Evolutionary conservation across 2,113 vertebrate genomes (phyloP).

Genomic region (Hippocampus zosterae): DNA sequence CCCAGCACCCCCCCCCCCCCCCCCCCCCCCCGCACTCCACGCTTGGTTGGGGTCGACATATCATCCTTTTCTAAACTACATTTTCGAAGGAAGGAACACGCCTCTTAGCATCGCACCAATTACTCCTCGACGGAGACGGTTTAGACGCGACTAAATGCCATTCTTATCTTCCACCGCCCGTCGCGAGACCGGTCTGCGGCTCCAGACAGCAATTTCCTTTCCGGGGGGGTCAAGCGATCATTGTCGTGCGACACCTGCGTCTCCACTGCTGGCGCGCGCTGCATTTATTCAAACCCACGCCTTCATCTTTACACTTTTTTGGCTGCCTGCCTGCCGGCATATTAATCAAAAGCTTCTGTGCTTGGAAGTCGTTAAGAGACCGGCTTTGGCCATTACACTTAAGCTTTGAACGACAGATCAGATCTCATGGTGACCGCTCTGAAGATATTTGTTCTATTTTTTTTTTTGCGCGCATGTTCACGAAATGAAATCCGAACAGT

Average conservation of each 20-base stretch:
- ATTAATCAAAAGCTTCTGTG: not conserved
- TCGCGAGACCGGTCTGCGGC: not conserved
- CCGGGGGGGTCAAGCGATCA: not conserved
- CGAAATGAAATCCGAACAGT: not conserved
- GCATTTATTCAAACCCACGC: not conserved
- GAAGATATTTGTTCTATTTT: not conserved
- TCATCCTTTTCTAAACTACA: not conserved
- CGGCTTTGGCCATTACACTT: not conserved
- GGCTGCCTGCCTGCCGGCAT: not conserved
- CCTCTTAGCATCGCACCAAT: not conserved
- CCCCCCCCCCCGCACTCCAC: too few species aligned
- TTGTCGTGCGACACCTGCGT: not conserved
- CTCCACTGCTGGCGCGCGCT: not conserved
- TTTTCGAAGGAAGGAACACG: not conserved
- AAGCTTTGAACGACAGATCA: not conserved
- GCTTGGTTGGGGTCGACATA: not conserved
- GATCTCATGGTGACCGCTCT: not conserved
- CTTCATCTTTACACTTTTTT: not conserved
- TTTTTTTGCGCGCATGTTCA: too few species aligned
- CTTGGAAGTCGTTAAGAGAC: not conserved
- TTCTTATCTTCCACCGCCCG: not conserved
- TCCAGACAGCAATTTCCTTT: slow-evolving; percentile 9
- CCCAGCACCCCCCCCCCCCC: not conserved
- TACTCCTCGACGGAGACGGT: not conserved
- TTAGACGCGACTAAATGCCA: not conserved